Evolutionary conservation across 2,797 vertebrate genomes (phyloP).

Genomic region (Corythornis leucogaster): DNA sequence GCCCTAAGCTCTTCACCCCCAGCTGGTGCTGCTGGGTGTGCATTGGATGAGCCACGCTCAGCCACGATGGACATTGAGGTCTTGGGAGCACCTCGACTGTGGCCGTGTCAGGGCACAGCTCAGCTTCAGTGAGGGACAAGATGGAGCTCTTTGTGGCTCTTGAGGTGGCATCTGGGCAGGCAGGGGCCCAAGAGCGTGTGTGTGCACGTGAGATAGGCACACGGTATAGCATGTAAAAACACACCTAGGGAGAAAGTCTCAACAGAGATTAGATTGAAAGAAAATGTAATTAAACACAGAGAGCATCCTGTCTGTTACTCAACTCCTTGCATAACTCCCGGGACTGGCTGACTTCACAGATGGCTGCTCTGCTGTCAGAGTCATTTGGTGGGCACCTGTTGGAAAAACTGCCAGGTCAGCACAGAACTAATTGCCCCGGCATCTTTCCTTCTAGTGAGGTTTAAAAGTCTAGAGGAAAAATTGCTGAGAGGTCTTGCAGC

Average conservation of each 20-base stretch:
- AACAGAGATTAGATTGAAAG: background rate
- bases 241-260: background rate
- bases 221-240: background rate
- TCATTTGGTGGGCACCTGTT: conserved; percentile 45
- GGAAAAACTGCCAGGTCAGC: conserved; percentile 54
- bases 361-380: conserved; percentile 54
- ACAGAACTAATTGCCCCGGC: background rate
- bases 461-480: background rate
- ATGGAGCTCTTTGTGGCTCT: background rate
- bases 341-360: background rate
- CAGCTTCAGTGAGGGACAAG: accelerated
- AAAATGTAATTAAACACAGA: conserved; percentile 13
- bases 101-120: background rate
- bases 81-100: background rate
- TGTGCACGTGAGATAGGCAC: background rate
- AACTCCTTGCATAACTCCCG: conserved; percentile 18
- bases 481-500: background rate
- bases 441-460: background rate
- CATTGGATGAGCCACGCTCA: accelerated
- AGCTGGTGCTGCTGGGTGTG: background rate
- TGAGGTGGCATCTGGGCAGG: background rate
- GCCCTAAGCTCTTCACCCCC: accelerated
- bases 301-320: conserved; percentile 38
- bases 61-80: accelerated
- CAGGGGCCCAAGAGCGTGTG: background rate